Percentiles rank a stretch among this genome's conserved stretches.
phyloP scores from a whole-genome alignment of 64 coral and sea anemone species.

The Dendrophyllia cribrosa region DNA sequence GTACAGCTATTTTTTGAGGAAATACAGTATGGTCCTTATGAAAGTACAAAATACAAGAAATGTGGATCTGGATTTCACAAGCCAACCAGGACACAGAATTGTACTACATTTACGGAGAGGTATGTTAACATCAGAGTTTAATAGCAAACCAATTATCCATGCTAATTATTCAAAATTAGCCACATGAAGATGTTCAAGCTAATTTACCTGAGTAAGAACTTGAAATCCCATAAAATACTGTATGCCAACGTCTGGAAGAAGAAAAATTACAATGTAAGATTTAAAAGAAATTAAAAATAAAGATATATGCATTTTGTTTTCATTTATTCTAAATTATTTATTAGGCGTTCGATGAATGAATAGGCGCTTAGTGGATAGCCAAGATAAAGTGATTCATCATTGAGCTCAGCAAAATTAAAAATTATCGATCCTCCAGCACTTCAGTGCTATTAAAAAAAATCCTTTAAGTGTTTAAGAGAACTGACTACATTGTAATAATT shows the following conservation, averaged over 20 bases:
- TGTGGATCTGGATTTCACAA: too few relatives aligned
- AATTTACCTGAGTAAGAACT: constrained; percentile 93
- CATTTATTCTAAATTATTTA: constrained; percentile 13
- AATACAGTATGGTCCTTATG: too few relatives aligned
- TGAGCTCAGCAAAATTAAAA: neutral
- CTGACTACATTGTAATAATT: too few relatives aligned
- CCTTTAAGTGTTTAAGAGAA: too few relatives aligned
- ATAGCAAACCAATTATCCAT: too few relatives aligned
- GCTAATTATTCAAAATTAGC: neutral
- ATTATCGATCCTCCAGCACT: too few relatives aligned
- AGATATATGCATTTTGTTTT: neutral
- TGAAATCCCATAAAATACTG: constrained; percentile 99
- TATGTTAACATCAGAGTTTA: too few relatives aligned
- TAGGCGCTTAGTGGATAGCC: neutral
- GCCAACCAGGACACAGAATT: too few relatives aligned
- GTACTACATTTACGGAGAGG: too few relatives aligned
- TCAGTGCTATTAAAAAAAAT: neutral
- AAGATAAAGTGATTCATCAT: neutral
- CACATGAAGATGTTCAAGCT: neutral
- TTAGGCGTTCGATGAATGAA: neutral
- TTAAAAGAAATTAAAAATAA: neutral
- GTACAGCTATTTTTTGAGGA: too few relatives aligned
- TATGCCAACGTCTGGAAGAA: constrained; percentile 91
- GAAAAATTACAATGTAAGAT: neutral
- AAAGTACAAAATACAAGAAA: too few relatives aligned